Base-by-base conservation (phyloP, 2,888 invertebrate genomes). In the Nemotelus nigrinus region DNA sequence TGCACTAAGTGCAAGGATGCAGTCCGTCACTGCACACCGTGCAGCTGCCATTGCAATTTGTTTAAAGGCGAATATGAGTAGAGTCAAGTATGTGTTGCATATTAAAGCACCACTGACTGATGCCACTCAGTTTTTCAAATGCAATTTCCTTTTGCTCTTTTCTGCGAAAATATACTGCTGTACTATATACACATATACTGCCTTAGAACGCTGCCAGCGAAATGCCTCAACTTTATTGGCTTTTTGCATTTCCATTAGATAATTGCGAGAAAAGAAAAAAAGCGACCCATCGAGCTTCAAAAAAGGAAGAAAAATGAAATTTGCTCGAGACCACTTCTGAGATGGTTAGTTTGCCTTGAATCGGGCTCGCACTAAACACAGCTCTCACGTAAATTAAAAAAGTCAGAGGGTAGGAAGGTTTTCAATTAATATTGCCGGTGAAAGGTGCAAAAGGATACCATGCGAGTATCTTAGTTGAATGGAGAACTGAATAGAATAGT, bases 71-170 rank as follows among this genome's bases (percentile, higher is more conserved):
- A 78, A 78, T 67, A 79, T 77, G 76, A 78, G 75, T 79, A 72
- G 78, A 79, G 77, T 79, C 79, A 78, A 79, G 79, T 79, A 76
- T 79, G 78, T 79, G 79, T 78, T 79, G 79, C 77, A 79, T 72
- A 79, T 79, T 79, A 79, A 79, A 79, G 70, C 79, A 77, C 67
- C 58, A 70, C 75, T 72, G 78, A 76, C 78, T 77, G 76, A 76
- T 78, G 79, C 79, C 78, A 78, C 79, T 78, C 79, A 70, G 76
- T 77, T 79, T 70, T 74, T 77, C 67, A 78, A 79, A 79, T 79
- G 75, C 78, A 78, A 79, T 79, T 79, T 79, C 58, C 79, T 75
- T 78, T 79, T 79, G 79, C 79, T 79, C 79, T 79, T 79, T 79
- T 79, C 78, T 76, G 50, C 68, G 64, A 67, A 71, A 64, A 76